Evolutionary conservation across 2,888 invertebrate genomes (phyloP).

Genomic region (Drosophila histrio): DNA sequence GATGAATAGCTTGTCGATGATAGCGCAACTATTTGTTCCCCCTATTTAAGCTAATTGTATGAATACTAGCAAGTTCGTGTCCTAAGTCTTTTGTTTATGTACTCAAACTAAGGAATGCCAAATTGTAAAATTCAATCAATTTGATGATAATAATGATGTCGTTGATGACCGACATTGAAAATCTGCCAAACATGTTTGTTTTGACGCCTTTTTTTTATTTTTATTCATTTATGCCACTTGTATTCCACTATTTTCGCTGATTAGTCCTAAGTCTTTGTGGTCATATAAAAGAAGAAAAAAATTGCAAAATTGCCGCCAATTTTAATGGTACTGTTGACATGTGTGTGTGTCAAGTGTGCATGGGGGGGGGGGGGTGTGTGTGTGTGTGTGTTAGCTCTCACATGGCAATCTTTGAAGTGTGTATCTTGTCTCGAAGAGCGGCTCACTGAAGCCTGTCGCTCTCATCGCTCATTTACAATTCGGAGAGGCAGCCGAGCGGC

Average conservation of each 20-base stretch:
- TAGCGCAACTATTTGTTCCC: background rate
- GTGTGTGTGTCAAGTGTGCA: background rate
- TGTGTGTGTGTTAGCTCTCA: background rate
- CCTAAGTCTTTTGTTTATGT: background rate
- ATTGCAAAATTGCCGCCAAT: constrained; percentile 14
- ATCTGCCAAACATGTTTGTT: too few relatives aligned
- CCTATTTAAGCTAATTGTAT: background rate
- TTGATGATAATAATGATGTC: background rate
- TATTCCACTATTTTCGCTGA: too few relatives aligned
- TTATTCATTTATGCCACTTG: too few relatives aligned
- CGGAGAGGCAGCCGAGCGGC: constrained; percentile 6
- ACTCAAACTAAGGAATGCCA: background rate
- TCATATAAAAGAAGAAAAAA: background rate
- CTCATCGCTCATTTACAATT: constrained; percentile 28
- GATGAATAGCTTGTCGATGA: background rate
- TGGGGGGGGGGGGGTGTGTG: background rate
- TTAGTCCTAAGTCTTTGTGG: constrained; percentile 55
- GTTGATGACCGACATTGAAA: background rate
- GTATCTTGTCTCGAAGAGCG: constrained; percentile 7
- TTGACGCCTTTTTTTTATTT: too few relatives aligned
- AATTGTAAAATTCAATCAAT: background rate
- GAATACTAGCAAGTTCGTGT: background rate
- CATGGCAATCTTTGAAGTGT: background rate
- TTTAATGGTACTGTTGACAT: constrained; percentile 41
- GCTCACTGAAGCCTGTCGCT: constrained; percentile 64